phyloP scores from a whole-genome alignment of 1,140 invertebrate genomes.

The Latrodectus geometricus region DNA sequence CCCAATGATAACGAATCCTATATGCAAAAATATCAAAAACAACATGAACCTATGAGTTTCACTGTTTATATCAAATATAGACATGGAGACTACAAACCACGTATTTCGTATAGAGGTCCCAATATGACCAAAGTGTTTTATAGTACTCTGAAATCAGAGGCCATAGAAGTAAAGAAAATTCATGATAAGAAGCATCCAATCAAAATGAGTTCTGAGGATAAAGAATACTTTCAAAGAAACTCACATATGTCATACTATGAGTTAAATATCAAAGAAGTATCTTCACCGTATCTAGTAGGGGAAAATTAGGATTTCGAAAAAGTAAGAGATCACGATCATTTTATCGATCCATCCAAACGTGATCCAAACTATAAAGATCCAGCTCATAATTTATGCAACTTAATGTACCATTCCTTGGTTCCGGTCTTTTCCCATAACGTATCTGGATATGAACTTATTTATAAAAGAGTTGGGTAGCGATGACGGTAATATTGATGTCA shows the following conservation, averaged over 20 bases:
- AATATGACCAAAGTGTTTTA: neutral
- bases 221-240: neutral
- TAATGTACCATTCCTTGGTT: conserved; percentile 4
- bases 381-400: neutral
- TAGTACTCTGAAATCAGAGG: neutral
- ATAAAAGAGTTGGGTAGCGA: conserved; percentile 65
- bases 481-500: conserved; percentile 66
- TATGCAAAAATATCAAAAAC: conserved; percentile 19
- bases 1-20: neutral
- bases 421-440: neutral
- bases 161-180: neutral
- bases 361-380: neutral
- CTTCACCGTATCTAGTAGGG: no score
- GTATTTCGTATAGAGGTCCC: neutral
- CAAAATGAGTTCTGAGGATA: neutral
- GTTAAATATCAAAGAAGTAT: neutral
- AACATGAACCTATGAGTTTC: conserved; percentile 22
- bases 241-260: neutral
- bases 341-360: neutral
- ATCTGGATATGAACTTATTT: conserved; percentile 67
- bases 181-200: neutral
- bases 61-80: neutral
- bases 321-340: conserved; percentile 15
- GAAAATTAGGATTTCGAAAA: neutral
- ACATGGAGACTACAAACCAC: neutral